A percentile compares a stretch with the other conserved stretches of the same genome.
Evolutionary conservation across 1,140 invertebrate genomes (phyloP).

Genomic region (Heliconius melpomene): DNA sequence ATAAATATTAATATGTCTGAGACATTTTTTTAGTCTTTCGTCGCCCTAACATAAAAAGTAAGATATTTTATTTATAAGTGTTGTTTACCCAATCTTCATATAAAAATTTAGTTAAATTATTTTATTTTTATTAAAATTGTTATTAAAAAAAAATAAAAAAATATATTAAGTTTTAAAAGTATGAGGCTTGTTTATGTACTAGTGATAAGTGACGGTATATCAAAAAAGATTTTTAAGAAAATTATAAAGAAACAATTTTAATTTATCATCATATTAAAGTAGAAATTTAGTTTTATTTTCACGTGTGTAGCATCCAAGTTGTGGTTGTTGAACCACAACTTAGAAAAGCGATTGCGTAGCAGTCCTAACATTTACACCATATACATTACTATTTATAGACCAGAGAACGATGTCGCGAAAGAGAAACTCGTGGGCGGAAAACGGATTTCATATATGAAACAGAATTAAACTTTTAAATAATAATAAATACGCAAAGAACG

Average conservation of each 20-base stretch:
- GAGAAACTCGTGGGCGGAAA: constrained; percentile 50
- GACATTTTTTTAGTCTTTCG: no score
- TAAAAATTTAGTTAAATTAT: no score
- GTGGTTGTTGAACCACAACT: neutral
- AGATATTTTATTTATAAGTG: neutral
- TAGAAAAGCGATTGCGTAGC: constrained; percentile 11
- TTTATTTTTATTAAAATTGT: no score
- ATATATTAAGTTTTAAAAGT: neutral
- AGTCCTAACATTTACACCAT: constrained; percentile 60
- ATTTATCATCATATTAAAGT: neutral
- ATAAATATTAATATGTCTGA: no score
- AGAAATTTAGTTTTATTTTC: no score
- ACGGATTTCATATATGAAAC: constrained; percentile 31
- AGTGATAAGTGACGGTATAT: neutral
- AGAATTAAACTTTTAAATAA: constrained; percentile 20
- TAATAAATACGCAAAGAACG: constrained; percentile 19
- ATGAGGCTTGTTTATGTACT: neutral
- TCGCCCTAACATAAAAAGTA: no score
- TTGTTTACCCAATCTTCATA: no score
- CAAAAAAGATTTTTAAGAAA: neutral
- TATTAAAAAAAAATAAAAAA: no score
- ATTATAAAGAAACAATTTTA: neutral
- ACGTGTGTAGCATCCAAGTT: no score
- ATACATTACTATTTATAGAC: constrained; percentile 67
- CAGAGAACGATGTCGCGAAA: constrained; percentile 54